phyloP scores from a whole-genome alignment of 2,113 vertebrate genomes.

The Ranitomeya imitator region DNA sequence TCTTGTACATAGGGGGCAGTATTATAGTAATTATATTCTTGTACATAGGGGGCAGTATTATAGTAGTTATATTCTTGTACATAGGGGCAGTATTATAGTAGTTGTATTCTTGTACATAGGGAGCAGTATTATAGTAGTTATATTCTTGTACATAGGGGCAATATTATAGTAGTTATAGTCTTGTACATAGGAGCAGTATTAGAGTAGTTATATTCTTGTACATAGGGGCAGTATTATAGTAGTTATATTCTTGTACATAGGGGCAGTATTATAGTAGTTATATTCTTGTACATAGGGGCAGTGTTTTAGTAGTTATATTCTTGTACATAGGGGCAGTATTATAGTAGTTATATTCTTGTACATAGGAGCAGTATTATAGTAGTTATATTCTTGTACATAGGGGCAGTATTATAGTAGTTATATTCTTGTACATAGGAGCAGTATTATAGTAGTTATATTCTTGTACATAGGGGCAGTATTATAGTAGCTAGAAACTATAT shows the following conservation, averaged over 20 bases:
- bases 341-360: not conserved
- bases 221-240: conserved; percentile 13
- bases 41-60: not conserved
- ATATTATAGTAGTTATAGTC: not conserved
- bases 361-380: conserved; percentile 5
- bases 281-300: not conserved
- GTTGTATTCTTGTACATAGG: not conserved
- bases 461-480: not conserved
- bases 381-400: not conserved
- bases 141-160: not conserved
- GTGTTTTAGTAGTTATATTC: conserved; percentile 4
- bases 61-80: not conserved
- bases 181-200: not conserved
- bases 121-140: conserved; percentile 7
- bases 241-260: not conserved
- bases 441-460: conserved; percentile 9
- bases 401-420: not conserved
- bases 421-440: not conserved
- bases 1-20: not conserved
- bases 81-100: conserved; percentile 7
- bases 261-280: conserved; percentile 6
- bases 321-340: not conserved
- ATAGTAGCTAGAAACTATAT: not conserved
- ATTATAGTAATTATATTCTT: conserved; percentile 8
- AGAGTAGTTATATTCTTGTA: not conserved